Base-by-base conservation (phyloP, 2,797 vertebrate genomes). In the Thamnophis elegans region DNA sequence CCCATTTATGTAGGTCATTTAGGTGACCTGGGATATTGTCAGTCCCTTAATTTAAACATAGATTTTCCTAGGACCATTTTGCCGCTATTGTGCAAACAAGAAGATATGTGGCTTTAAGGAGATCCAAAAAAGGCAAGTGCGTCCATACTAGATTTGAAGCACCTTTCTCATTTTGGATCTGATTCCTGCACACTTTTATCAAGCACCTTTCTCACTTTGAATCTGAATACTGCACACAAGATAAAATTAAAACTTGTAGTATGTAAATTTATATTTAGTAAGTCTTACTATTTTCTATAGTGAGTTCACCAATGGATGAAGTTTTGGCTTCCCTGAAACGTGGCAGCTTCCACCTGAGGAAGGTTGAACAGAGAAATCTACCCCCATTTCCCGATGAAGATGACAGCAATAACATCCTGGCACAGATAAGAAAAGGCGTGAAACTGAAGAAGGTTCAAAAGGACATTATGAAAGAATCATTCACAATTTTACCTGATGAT, bases 221-320 rank as follows among this genome's bases (percentile, higher is more conserved):
- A 78, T 22, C 18, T 78, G 36, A 78, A 22, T 78, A 42, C 36
- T 78, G 8, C 20, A 78, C 20, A 42, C 73, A 42, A 78, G 20
- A 47, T 82, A 9, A 91, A 94, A 36, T 54, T 89, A 90, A 53
- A 87, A 58, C 10, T 4, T 68, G 25, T 12, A 7, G n/a, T 89
- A 47, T 91, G 73, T 68, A 91, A 91, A 92, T 85, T 12, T 42
- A 88, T 65, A 90, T 73, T 95, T 65, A 94, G 92, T 36, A 28
- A 26, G 5, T 95, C 14, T 96, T 96, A 93, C 96, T n/a, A 22
- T 97, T 97, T 96, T 90, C 92, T 96, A 85, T 97, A 99, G 99
- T 98, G 97, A 99, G 99, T 95, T 99, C 99, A 1, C 99, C 99
- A 0, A 99, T 99, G 99, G 99, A 99, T 96, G 99, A 99, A 97